Evolutionary conservation across 2,888 invertebrate genomes (phyloP), one percentile per base, ranked within the genome.

Genomic region (Ptychoptera contaminata): DNA sequence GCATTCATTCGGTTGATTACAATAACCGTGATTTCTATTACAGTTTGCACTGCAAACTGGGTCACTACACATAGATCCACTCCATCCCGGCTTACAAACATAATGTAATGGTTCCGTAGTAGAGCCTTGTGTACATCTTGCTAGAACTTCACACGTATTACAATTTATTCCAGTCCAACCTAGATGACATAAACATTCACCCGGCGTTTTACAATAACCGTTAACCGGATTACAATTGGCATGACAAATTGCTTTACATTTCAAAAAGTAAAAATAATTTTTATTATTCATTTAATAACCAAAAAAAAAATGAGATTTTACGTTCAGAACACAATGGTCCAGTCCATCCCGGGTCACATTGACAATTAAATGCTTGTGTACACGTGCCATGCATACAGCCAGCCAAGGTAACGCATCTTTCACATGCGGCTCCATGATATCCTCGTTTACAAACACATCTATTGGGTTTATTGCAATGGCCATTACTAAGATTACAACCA

Each of bases 311-410:
- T n/a, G n/a, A n/a, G n/a, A n/a, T n/a, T n/a, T n/a, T 80, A 2
- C 92, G 92, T 51, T 87, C 84, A 59, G 91, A 87, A 60, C 93
- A 93, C 37, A 91, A 74, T 56, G 85, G 84, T 0, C 92, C 93
- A 46, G 79, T 82, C 87, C 87, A 87, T 36, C 90, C 90, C 6
- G 82, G 79, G 48, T 83, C 67, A 59, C 94, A 94, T 62, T 84
- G 23, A 23, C 23, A 23, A 5, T 23, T 3, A 23, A 23, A 23
- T 23, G 23, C 23, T 23, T 23, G 4, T 23, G 23, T 23, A 23
- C 23, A 23, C 7, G 23, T 23, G 11, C 90, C 90, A 54, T 87
- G 85, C 59, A 84, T 84, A 58, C 90, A 90, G 29, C 88, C 88
- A 0, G 86, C 86, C 51, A 88, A 65, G 0, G 84, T 79, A 43